Base-by-base conservation (phyloP, 2,113 vertebrate species). In the Alaudala cheleensis region DNA sequence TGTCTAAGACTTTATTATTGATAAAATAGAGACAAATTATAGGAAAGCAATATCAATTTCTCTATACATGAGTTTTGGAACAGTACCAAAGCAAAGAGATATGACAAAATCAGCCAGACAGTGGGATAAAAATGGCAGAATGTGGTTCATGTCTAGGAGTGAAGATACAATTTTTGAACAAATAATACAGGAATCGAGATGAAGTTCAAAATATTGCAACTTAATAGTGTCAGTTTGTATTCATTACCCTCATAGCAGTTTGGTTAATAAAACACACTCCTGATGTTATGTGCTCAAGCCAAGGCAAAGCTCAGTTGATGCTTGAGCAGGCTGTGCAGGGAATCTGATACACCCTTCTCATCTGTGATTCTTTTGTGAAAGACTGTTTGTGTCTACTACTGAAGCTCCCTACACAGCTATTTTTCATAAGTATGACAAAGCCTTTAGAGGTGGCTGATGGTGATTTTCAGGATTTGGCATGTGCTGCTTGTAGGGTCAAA, bases 1-100 rank as follows among this genome's bases (percentile, higher is more conserved):
- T 88, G 87, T 81, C 25, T 81, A 34, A 65, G 81, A 76, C 20
- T 67, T 93, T 92, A 62, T 65, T 92, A 72, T 92, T 94, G 80
- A 95, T 72, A 53, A 93, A 85, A 57, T 16, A 66, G 24, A 44
- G n/a, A 83, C 40, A 89, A 84, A 50, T 74, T 45, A 14, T 57
- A 76, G 40, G 44, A 81, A 71, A 92, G 25, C 28, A 62, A 0
- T 79, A 64, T 79, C 34, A 45, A 21, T 71, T 93, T 87, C 31
- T 74, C 44, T 47, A 8, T 20, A 25, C 28, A 53, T 70, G 40
- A 58, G 40, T 91, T 88, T 57, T 88, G 49, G 85, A 82, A 65
- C 7, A 14, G 21, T 64, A 78, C 39, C 29, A 78, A 86, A 81
- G 47, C 45, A 84, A 60, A 88, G 50, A 87, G 40, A 61, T 25